Base-by-base conservation (phyloP, 1,140 invertebrate genomes). In the Solenopsis fugax region DNA sequence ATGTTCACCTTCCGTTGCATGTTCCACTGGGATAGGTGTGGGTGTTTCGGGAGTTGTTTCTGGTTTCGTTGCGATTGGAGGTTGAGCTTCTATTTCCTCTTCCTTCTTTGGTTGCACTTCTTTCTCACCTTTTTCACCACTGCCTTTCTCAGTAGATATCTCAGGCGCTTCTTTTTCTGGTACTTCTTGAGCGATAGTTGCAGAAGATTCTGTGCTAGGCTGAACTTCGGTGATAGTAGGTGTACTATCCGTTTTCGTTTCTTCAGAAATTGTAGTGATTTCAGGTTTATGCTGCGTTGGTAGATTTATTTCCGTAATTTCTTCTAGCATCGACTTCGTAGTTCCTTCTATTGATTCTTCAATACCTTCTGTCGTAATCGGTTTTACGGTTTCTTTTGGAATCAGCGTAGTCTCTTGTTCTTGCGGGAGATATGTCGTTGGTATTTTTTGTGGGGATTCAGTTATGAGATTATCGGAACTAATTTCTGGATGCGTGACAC, bases 391-490 rank as follows among this genome's bases (percentile, higher is more conserved):
- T 21, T 89, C 73, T 60, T 82, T 52, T 24, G 64, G 24, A 16
- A 21, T 7, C 1, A 60, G 4, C 1, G 82, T 88, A 16, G 50
- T 75, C 48, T 86, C 85, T 1, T 52, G 34, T 12, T 45, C 54
- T 16, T 67, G 71, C 10, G 88, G 75, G n/a, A 88, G 1, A 71
- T 87, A 58, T 2, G 71, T 91, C 4, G 89, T 89, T 34, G 87
- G 54, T 45, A 16, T 37, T 56, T 76, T 72, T 21, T 91, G 84
- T 0, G 90, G 88, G 50, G 56, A 16, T 67, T 93, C 93, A 13
- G 92, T 93, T 21, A 91, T 41, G 0, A 90, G 60, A 76, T 77
- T 93, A 41, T 91, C 75, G 2, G 92, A 80, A 50, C 88, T 84
- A 18, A 80, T 67, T 10, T 90, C 86, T 64, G 90, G 86, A 78